Evolutionary conservation across 1,140 invertebrate genomes (phyloP), one percentile per base, ranked within the genome.

Genomic region (Paralvinella palmiformis): DNA sequence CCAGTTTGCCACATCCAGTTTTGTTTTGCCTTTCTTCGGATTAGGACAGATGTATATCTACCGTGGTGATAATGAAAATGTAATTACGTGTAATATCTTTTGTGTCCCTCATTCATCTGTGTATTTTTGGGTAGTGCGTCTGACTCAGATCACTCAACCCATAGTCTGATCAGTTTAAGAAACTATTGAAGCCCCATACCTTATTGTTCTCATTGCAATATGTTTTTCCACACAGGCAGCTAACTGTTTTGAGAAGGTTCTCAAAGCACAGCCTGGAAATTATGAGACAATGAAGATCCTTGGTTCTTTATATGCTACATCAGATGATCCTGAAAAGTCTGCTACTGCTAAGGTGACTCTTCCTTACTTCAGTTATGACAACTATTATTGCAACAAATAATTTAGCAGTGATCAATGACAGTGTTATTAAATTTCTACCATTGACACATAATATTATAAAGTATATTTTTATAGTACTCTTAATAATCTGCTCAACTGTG

Each of bases 271-370:
- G 76, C 94, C 96, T 0, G 92, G 92, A 3, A 99, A 99, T 81
- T 98, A 98, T 77, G 97, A 99, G 82, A 98, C 96, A 4, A 96
- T 99, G 93, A 98, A 99, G 80, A 98, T 99, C 68, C 84, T 99
- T 1, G 96, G 96, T 0, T 97, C 95, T 0, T 81, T 99, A 0
- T 99, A 99, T 79, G 94, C 94, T 0, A 92, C 89, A 74, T 94
- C 92, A 0, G 66, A 85, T 82, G 64, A 96, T 88, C 63, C 91
- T 90, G 77, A 89, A 0, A 96, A 96, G 81, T 82, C 93, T 33
- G 92, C 97, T 69, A 90, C 92, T 65, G 95, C 95, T 0, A 91
- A 92, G 79, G 79, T 79, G 55, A 6, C 20, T 57, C n/a, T n/a
- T n/a, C n/a, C n/a, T n/a, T n/a, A n/a, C n/a, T n/a, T n/a, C n/a